These are phyloP conservation scores for Epistrophe grossulariae DNA, from an alignment of 2,888 invertebrate species.

Conservation along the genomic window DNA sequence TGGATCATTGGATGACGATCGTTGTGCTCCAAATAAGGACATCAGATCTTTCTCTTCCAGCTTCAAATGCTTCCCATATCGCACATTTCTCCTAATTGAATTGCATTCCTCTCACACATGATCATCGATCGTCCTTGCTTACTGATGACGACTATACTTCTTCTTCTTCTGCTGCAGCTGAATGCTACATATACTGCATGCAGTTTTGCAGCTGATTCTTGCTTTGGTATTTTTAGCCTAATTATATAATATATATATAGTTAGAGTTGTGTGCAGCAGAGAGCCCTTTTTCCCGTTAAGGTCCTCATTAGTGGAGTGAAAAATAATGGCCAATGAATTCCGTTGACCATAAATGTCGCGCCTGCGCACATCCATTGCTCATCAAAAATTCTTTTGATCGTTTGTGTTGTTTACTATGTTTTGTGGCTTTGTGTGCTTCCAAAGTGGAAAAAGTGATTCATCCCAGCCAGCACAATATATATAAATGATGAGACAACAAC, in stretches of 20 bases:
- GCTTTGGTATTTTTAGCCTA: constrained; percentile 70
- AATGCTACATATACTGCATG: background rate
- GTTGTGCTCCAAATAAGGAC: constrained; percentile 46
- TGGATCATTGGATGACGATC: background rate
- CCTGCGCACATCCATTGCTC: constrained; percentile 66
- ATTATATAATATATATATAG: constrained; percentile 35
- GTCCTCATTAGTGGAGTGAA: constrained; percentile 74
- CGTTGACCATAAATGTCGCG: constrained; percentile 71
- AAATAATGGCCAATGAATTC: constrained; percentile 71
- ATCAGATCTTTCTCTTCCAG: constrained; percentile 38
- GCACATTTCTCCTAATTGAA: constrained; percentile 75
- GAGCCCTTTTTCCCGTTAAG: constrained; percentile 73
- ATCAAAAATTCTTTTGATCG: constrained; percentile 76
- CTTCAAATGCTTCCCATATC: constrained; percentile 70
- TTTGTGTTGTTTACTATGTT: constrained; percentile 17
- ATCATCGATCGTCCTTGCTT: constrained; percentile 73
- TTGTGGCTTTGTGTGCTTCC: constrained; percentile 31
- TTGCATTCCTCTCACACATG: constrained; percentile 75
- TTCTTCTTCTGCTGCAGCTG: background rate
- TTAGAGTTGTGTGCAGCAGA: background rate
- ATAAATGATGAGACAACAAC: constrained; percentile 43
- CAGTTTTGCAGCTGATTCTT: constrained; percentile 1
- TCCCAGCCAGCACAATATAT: constrained; percentile 33
- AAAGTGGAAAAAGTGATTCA: constrained; percentile 72
- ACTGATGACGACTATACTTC: background rate